phyloP scores from a whole-genome alignment of 2,113 vertebrate species.

The Eulacestoma nigropectus region DNA sequence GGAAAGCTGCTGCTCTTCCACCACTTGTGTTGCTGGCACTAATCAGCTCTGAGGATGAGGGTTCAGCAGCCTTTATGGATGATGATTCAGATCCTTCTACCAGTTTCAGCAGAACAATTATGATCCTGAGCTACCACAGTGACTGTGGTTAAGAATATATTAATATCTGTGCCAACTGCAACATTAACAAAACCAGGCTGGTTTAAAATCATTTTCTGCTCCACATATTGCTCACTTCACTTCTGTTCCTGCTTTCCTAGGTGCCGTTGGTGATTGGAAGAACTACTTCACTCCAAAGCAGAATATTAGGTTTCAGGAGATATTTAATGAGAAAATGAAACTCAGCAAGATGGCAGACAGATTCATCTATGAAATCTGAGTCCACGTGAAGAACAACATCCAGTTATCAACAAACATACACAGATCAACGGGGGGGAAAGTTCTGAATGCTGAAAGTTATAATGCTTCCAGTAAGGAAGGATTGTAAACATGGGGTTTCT shows the following conservation, averaged over 20 bases:
- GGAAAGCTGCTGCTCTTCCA: background rate
- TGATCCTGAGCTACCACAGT: background rate
- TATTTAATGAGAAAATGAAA: slow-evolving; percentile 73
- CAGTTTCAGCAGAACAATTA: background rate
- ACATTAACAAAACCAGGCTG: background rate
- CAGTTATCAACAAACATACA: background rate
- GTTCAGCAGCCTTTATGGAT: background rate
- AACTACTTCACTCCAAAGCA: slow-evolving; percentile 77
- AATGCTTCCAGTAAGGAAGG: background rate
- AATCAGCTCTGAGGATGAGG: background rate
- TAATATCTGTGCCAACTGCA: background rate
- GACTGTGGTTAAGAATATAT: background rate
- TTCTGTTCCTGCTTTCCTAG: slow-evolving; percentile 29
- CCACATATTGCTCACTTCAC: background rate
- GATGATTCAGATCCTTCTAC: background rate
- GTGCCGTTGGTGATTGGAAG: slow-evolving; percentile 75
- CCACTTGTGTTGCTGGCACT: background rate
- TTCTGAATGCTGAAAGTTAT: background rate
- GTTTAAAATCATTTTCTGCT: background rate
- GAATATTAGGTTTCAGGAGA: slow-evolving; percentile 70
- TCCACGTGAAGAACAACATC: background rate
- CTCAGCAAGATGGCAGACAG: slow-evolving; percentile 66
- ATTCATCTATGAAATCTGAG: slow-evolving; percentile 62
- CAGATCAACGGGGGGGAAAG: background rate
- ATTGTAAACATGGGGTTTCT: background rate